phyloP scores from a whole-genome alignment of 2,888 invertebrate genomes.

The Digitonthophagus gazella region DNA sequence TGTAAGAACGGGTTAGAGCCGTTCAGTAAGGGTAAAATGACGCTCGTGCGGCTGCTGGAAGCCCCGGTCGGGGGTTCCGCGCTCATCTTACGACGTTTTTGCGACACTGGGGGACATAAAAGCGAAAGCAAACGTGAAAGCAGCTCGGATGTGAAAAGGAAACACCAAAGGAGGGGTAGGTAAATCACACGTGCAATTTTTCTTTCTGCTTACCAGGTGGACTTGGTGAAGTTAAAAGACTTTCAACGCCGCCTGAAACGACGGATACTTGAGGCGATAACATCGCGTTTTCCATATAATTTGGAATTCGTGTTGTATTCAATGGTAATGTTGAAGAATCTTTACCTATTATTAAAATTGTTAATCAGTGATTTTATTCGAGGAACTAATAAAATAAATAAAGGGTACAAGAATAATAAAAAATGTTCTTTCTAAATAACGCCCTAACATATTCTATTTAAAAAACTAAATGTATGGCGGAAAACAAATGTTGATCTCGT shows the following conservation, averaged over 20 bases:
- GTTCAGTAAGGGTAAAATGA: slow-evolving; percentile 70
- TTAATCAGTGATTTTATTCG: no score
- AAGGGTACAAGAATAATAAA: no score
- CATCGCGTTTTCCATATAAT: slow-evolving; percentile 31
- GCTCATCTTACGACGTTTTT: slow-evolving; percentile 52
- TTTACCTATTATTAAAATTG: no score
- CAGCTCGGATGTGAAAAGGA: not conserved
- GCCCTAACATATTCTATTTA: no score
- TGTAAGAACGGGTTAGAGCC: slow-evolving; percentile 59
- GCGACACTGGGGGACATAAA: slow-evolving; percentile 39
- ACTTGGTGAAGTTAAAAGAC: slow-evolving; percentile 56
- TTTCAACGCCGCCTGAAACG: slow-evolving; percentile 49
- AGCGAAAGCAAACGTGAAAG: no score
- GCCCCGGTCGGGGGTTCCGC: slow-evolving; percentile 56
- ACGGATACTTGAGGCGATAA: slow-evolving; percentile 47
- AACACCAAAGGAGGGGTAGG: no score
- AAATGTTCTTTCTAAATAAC: no score
- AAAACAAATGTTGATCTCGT: no score
- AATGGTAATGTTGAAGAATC: slow-evolving; percentile 18
- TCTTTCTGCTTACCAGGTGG: slow-evolving; percentile 58
- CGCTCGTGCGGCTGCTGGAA: slow-evolving; percentile 72
- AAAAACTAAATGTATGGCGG: no score
- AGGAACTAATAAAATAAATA: no score
- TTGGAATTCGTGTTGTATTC: slow-evolving; percentile 33
- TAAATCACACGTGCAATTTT: not conserved